Evolutionary conservation across 2,797 vertebrate species (phyloP).

Genomic region (Brotogeris chrysoptera): DNA sequence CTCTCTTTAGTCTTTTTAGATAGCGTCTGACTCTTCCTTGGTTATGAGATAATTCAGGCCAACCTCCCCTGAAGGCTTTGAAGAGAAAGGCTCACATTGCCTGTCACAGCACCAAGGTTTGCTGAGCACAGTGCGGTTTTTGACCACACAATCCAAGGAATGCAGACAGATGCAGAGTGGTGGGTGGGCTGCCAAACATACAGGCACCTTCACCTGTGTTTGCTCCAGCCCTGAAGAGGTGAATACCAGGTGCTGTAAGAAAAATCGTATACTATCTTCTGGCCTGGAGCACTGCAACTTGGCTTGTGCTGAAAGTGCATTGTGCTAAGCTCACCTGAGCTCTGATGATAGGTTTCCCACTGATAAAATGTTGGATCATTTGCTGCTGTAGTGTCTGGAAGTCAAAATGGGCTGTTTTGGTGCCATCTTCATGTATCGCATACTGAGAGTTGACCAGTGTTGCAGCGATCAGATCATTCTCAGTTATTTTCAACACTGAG

Average conservation of each 20-base stretch:
- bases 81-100: not conserved
- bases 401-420: slow-evolving; percentile 26
- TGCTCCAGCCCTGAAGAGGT: not conserved
- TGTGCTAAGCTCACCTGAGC: not conserved
- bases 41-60: not conserved
- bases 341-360: slow-evolving; percentile 23
- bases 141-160: not conserved
- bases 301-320: not conserved
- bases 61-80: not conserved
- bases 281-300: not conserved
- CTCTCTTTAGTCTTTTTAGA: not conserved
- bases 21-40: not conserved
- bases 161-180: not conserved
- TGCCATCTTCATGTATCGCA: not conserved
- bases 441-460: slow-evolving; percentile 37
- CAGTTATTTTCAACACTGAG: slow-evolving; percentile 17
- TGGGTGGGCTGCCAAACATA: not conserved
- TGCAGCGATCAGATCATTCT: slow-evolving; percentile 31
- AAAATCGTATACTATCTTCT: not conserved
- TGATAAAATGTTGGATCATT: slow-evolving; percentile 34
- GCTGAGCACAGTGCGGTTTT: not conserved
- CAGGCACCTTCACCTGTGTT: not conserved
- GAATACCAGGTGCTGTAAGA: not conserved
- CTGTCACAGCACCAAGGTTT: not conserved
- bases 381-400: slow-evolving; percentile 30